Conservation (phyloP, 1,140 invertebrate species). For the Macrotrachela quadricornifera region DNA sequence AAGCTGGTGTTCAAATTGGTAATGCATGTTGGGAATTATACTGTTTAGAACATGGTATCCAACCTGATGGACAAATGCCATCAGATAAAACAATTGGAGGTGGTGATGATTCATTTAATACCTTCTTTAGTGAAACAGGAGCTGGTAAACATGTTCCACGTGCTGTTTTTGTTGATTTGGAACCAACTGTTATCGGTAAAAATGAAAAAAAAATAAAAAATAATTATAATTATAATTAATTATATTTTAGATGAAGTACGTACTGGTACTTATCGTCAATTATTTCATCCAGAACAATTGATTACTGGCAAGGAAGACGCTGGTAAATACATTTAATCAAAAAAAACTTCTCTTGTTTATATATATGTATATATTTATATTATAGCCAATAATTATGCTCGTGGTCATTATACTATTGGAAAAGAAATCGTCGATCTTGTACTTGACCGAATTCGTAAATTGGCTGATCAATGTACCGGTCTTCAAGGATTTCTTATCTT, state of each 20-base stretch:
- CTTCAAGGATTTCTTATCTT: constrained; percentile 58
- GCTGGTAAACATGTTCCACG: constrained; percentile 57
- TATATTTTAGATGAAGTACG: constrained; percentile 43
- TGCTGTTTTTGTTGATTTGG: constrained; percentile 57
- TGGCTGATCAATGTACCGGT: constrained; percentile 54
- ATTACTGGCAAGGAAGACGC: constrained; percentile 12
- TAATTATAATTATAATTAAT: no score
- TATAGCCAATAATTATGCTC: constrained; percentile 34
- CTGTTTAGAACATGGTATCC: constrained; percentile 60
- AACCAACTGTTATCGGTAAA: constrained; percentile 48
- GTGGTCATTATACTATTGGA: constrained; percentile 40
- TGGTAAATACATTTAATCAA: no score
- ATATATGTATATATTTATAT: no score
- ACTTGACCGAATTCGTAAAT: constrained; percentile 16
- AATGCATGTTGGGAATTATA: constrained; percentile 54
- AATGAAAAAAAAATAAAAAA: no score
- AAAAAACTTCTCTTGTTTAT: no score
- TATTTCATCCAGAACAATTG: constrained; percentile 24
- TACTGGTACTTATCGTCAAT: constrained; percentile 44
- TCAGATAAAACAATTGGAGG: constrained; percentile 37
- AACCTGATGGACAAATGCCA: constrained; percentile 47
- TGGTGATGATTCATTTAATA: constrained; percentile 32
- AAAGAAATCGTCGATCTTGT: constrained; percentile 32
- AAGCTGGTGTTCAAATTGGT: constrained; percentile 61
- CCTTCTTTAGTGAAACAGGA: constrained; percentile 34